Conservation (phyloP, 2,888 invertebrate species). For the Lasioglossum marginatum region DNA sequence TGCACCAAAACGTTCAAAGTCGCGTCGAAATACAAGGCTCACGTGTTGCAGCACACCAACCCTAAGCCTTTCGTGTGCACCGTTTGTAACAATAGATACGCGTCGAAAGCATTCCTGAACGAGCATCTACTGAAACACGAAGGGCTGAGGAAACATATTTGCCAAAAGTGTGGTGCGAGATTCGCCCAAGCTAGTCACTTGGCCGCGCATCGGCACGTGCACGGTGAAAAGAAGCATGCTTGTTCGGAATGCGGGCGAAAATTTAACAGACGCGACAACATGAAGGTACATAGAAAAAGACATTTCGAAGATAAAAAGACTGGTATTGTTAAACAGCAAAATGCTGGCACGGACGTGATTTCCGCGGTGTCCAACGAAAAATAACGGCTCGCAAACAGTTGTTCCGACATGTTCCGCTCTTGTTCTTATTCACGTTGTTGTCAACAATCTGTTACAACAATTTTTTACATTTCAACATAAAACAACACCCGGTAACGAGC, state of each 20-base stretch:
- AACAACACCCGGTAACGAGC: neutral
- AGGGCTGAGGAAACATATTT: slow-evolving; percentile 82
- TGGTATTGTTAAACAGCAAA: slow-evolving; percentile 62
- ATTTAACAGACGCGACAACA: slow-evolving; percentile 83
- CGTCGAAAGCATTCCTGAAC: slow-evolving; percentile 83
- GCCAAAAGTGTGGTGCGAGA: slow-evolving; percentile 81
- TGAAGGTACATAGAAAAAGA: slow-evolving; percentile 83
- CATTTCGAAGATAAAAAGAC: slow-evolving; percentile 75
- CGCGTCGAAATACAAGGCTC: slow-evolving; percentile 82
- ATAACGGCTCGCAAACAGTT: slow-evolving; percentile 50
- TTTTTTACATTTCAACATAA: neutral
- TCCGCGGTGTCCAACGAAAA: slow-evolving; percentile 71
- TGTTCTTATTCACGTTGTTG: neutral
- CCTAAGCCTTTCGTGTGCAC: slow-evolving; percentile 82
- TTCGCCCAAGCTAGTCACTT: slow-evolving; percentile 83
- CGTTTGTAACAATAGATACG: slow-evolving; percentile 82
- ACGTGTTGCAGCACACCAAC: slow-evolving; percentile 82
- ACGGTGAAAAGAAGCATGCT: slow-evolving; percentile 82
- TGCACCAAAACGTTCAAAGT: slow-evolving; percentile 83
- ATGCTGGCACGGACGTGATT: slow-evolving; percentile 45
- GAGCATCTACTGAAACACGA: slow-evolving; percentile 83
- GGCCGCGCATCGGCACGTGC: slow-evolving; percentile 83
- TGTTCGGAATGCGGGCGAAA: slow-evolving; percentile 83
- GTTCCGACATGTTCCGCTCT: neutral
- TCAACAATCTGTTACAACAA: neutral